Base-by-base conservation (phyloP, 2,888 invertebrate species). In the Platycheirus albimanus region DNA sequence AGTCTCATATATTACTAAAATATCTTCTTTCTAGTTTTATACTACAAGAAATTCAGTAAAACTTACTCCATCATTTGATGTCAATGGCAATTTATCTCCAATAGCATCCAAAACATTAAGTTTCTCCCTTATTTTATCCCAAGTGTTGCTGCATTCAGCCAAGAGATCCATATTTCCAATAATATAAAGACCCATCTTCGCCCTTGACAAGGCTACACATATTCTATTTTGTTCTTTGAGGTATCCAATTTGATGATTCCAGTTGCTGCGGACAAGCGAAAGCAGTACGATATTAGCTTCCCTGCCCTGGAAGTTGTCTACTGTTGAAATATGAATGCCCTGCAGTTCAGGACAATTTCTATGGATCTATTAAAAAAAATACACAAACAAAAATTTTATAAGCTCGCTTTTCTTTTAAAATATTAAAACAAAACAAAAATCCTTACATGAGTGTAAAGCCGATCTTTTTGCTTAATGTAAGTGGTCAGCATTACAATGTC, bases 261-360 rank as follows among this genome's bases (percentile, higher is more conserved):
- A 88, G 90, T 96, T 96, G 87, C 94, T 96, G 87, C 96, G 92
- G 0, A 97, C 96, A 11, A 97, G 89, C 0, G 96, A 96, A 77
- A 97, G 90, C 85, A 97, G 92, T 63, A 96, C 94, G 87, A 96
- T 95, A 88, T 94, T 94, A 87, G 93, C 94, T 91, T 96, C 96
- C 87, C 96, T 94, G 0, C 96, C 96, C 91, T 96, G 96, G 87
- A 93, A 96, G 88, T 95, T 96, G 88, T 96, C 96, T 1, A 96
- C 94, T 0, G 94, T 93, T 0, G 93, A 92, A 17, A 95, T 92
- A 81, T 92, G 91, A 5, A 95, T 92, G 41, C 92, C 92, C 28
- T 90, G 54, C 0, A 86, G 70, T 7, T 78, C 58, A 1, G 85
- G 63, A 72, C 84, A 85, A 3, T 87, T 80, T 56, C 87, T 87